Base-by-base conservation (phyloP, 2,888 invertebrate genomes). In the Belgica antarctica region DNA sequence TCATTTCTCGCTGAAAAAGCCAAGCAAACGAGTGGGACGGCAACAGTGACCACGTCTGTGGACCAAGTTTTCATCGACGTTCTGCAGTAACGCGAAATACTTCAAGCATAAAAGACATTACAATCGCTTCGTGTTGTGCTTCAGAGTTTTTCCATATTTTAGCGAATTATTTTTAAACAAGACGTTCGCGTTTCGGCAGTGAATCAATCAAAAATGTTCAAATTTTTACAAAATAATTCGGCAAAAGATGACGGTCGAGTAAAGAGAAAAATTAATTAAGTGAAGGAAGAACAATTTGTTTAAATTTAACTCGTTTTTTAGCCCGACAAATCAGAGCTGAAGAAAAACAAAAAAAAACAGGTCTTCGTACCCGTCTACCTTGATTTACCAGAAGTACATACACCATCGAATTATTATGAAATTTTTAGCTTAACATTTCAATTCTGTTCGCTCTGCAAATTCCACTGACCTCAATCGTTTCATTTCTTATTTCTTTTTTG, bases 381-480 rank as follows among this genome's bases (percentile, higher is more conserved):
- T 34, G 70, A 70, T 25, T 70, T 70, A 61, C 70, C 70, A 59
- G 70, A 70, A 70, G 70, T 70, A 70, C 59, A 70, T 24, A 65
- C 19, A 19, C 62, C 4, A 4, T 62, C 28, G 15, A 31, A 31
- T n/a, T n/a, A 25, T 62, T 31, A 27, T 27, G 59, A 15, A 27
- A 34, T 68, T 31, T 46, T 31, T 46, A n/a, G n/a, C n/a, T n/a
- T n/a, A n/a, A n/a, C n/a, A 19, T 62, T 63, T 10, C 41, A 17
- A 41, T 41, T 41, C 34, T 31, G 25, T 31, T 63, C 46, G 41
- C 63, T 31, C 17, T 52, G 52, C 52, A 52, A 5, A 19, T 52
- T 52, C 12, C 12, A 57, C 25, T 59, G 59, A 59, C 59, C 59
- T 59, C 59, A 59, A 27, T 59, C n/a, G n/a, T n/a, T n/a, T n/a